These are phyloP conservation scores for Tenthredo mesomela DNA, from an alignment of 2,888 invertebrate genomes.

Conservation along the genomic window DNA sequence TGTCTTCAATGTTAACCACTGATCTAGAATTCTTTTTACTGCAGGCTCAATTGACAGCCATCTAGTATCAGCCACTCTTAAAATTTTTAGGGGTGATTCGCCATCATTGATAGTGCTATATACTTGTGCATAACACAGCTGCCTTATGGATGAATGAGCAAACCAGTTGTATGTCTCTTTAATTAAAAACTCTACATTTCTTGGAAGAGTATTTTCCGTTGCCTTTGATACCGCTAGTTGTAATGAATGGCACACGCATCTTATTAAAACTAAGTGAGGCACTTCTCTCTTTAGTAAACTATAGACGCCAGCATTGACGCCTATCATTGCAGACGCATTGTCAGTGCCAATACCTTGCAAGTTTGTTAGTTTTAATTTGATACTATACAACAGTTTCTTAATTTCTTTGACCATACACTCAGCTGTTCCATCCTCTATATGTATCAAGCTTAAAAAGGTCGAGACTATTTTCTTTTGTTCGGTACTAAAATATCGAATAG, in stretches of 20 bases:
- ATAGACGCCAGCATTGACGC: conserved; percentile 71
- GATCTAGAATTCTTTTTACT: conserved; percentile 62
- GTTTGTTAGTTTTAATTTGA: too few relatives aligned
- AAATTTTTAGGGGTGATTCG: conserved; percentile 62
- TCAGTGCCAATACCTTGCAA: conserved; percentile 71
- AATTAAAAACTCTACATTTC: too few relatives aligned
- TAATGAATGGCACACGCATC: conserved; percentile 72
- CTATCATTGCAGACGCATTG: conserved; percentile 72
- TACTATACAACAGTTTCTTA: too few relatives aligned
- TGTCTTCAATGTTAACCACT: conserved; percentile 68
- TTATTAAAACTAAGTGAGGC: conserved; percentile 66
- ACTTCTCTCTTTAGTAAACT: conserved; percentile 66
- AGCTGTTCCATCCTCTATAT: conserved; percentile 24
- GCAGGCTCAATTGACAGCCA: conserved; percentile 66
- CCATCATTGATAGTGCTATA: conserved; percentile 53
- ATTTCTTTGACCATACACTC: not conserved
- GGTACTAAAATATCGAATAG: conserved; percentile 53
- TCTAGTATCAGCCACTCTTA: conserved; percentile 62
- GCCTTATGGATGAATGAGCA: conserved; percentile 56
- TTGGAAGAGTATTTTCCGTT: conserved; percentile 59
- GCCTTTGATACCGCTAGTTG: conserved; percentile 67
- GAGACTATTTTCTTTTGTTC: conserved; percentile 23
- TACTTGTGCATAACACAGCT: conserved; percentile 54
- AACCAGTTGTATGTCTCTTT: too few relatives aligned
- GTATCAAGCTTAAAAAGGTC: conserved; percentile 42